Base-by-base conservation (phyloP, 2,797 vertebrate species). In the Decapterus maruadsi region DNA sequence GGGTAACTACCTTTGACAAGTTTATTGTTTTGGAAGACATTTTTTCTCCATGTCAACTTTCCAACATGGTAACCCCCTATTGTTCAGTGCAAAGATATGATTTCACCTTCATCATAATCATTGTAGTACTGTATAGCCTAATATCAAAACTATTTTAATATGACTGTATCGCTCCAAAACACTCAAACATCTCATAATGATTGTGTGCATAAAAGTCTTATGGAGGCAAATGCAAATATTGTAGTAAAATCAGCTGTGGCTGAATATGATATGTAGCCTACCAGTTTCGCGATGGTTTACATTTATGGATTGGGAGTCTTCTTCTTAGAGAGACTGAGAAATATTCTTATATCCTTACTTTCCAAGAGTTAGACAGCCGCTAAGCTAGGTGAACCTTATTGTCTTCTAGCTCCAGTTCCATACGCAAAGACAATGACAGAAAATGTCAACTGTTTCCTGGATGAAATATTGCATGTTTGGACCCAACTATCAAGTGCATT, bases 11-110 rank as follows among this genome's bases (percentile, higher is more conserved):
- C 48, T 81, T 81, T 72, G 83, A 86, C 82, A 90, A 61, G 55
- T 88, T 88, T 90, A 90, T 89, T 88, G 78, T 83, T 82, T 77
- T 83, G 74, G 72, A 83, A 57, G 62, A 60, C 2, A 19, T 77
- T 74, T 82, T 29, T 43, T 61, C 77, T 77, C 83, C 55, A 53
- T 68, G 59, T 77, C 75, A 68, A 74, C 80, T 82, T 82, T 86
- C 73, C 75, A 80, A 50, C 36, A 75, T 36, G 22, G 43, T 65
- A 20, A 34, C 66, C 70, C 70, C 38, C 46, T 19, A 43, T 59
- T 81, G 70, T 82, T 81, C 53, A 76, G 62, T 80, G 85, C 58
- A 82, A 74, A 81, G 48, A 77, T 46, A 73, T 72, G 36, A 87
- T 71, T 76, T 72, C 70, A 80, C 73, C 60, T 46, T 43, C 38